These are phyloP conservation scores for Philhelius pedissequus DNA, from an alignment of 2,888 invertebrate species.

Conservation along the genomic window DNA sequence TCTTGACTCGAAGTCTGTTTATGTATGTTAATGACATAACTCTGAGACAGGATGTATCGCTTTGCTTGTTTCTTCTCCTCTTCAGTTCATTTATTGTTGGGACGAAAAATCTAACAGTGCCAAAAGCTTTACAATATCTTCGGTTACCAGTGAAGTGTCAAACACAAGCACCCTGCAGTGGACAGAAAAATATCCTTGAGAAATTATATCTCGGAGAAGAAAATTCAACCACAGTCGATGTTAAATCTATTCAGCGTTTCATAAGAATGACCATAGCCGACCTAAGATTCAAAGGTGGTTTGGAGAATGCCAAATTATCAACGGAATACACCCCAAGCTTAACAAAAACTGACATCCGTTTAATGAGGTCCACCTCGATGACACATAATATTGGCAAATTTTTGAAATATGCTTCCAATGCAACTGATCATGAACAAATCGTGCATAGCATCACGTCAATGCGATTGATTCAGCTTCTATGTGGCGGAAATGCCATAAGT, in stretches of 20 bases:
- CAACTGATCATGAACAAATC: slow-evolving; percentile 73
- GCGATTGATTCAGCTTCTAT: slow-evolving; percentile 70
- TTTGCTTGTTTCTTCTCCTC: slow-evolving; percentile 74
- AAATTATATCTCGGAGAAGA: slow-evolving; percentile 35
- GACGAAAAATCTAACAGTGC: slow-evolving; percentile 69
- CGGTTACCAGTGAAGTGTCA: slow-evolving; percentile 72
- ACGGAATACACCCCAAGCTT: slow-evolving; percentile 65
- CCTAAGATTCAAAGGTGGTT: slow-evolving; percentile 57
- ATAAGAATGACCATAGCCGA: slow-evolving; percentile 65
- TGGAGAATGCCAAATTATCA: slow-evolving; percentile 28
- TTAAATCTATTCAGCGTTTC: slow-evolving; percentile 46
- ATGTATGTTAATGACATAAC: slow-evolving; percentile 72
- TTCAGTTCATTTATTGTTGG: slow-evolving; percentile 71
- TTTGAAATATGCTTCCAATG: slow-evolving; percentile 72
- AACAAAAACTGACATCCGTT: slow-evolving; percentile 70
- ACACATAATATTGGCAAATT: slow-evolving; percentile 70
- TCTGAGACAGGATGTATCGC: slow-evolving; percentile 72
- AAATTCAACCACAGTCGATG: background rate
- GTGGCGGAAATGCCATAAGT: slow-evolving; percentile 19
- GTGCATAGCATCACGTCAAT: slow-evolving; percentile 70
- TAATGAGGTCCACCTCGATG: slow-evolving; percentile 71
- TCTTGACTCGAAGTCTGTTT: slow-evolving; percentile 74
- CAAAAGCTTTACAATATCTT: slow-evolving; percentile 69
- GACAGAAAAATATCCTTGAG: slow-evolving; percentile 11
- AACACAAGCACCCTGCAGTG: slow-evolving; percentile 5